These are phyloP conservation scores for Protobothrops flavoviridis DNA, from an alignment of 2,113 vertebrate species.

Conservation along the genomic window DNA sequence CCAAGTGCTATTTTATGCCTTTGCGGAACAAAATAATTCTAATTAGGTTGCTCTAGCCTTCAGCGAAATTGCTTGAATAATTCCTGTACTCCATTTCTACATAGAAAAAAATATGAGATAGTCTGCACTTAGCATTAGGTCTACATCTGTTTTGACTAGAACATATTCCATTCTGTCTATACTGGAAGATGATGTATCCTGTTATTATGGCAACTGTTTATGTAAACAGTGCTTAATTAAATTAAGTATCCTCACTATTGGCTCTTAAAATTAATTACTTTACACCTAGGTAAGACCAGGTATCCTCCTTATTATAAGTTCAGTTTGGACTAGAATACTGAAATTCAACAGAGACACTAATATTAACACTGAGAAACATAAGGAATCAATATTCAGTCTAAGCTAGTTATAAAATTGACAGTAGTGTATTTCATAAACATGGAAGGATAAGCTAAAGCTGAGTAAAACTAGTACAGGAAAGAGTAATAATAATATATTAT, in stretches of 20 bases:
- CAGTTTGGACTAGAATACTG: background rate
- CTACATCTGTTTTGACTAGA: conserved; percentile 47
- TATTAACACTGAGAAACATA: background rate
- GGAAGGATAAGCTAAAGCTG: background rate
- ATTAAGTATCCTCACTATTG: conserved; percentile 8
- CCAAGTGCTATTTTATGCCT: conserved; percentile 48
- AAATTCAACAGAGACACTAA: background rate
- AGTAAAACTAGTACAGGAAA: background rate
- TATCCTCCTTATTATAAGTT: conserved; percentile 25
- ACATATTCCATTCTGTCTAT: background rate
- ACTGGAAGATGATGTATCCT: conserved; percentile 34
- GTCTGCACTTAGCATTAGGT: conserved; percentile 46
- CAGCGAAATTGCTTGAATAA: conserved; percentile 55
- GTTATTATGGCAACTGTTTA: conserved; percentile 51
- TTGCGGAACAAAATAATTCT: conserved; percentile 49
- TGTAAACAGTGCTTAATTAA: conserved; percentile 41
- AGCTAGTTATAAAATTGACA: background rate
- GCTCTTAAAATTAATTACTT: conserved; percentile 17
- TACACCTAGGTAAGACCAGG: conserved; percentile 32
- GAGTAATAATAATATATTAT: background rate
- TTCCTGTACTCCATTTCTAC: conserved; percentile 40
- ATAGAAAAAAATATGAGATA: conserved; percentile 49
- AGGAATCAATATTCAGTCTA: background rate
- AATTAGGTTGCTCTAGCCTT: conserved; percentile 59
- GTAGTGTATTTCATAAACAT: background rate